phyloP scores from a whole-genome alignment of 2,113 vertebrate species.

The Neolamprologus modestus region DNA sequence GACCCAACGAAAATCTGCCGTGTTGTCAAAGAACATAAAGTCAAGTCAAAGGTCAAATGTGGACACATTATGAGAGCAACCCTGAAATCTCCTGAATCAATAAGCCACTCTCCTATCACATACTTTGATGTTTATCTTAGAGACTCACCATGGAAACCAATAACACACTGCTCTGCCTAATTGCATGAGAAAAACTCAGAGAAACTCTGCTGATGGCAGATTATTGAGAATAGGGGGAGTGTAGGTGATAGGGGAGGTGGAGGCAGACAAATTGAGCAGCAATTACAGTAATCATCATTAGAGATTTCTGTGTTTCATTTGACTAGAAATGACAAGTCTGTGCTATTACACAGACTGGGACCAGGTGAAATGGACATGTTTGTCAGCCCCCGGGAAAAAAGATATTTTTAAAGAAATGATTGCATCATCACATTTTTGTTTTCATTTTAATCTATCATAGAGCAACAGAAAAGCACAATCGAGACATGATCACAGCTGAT shows the following conservation, averaged over 20 bases:
- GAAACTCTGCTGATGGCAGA: conserved; percentile 21
- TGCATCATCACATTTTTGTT: neutral
- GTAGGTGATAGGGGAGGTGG: conserved; percentile 13
- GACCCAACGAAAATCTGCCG: neutral
- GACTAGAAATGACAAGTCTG: conserved; percentile 34
- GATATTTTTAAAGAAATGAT: neutral
- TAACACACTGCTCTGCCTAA: conserved; percentile 19
- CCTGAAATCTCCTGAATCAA: conserved; percentile 41
- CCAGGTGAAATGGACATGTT: neutral
- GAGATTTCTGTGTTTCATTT: conserved; percentile 44
- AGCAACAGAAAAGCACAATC: neutral
- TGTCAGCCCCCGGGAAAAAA: neutral
- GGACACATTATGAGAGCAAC: conserved; percentile 22
- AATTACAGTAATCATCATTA: conserved; percentile 64
- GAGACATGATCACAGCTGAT: neutral
- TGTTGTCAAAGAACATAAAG: conserved; percentile 43
- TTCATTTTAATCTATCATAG: neutral
- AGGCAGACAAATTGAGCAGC: conserved; percentile 57
- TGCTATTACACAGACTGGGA: neutral
- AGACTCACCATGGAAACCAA: conserved; percentile 47
- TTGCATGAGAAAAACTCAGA: conserved; percentile 43
- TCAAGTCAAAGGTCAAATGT: conserved; percentile 36
- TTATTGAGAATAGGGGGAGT: neutral
- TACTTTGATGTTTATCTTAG: conserved; percentile 54
- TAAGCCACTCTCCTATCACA: conserved; percentile 24